These are phyloP conservation scores for Mesochorus sp. DNA, from an alignment of 2,888 invertebrate genomes.

Conservation along the genomic window DNA sequence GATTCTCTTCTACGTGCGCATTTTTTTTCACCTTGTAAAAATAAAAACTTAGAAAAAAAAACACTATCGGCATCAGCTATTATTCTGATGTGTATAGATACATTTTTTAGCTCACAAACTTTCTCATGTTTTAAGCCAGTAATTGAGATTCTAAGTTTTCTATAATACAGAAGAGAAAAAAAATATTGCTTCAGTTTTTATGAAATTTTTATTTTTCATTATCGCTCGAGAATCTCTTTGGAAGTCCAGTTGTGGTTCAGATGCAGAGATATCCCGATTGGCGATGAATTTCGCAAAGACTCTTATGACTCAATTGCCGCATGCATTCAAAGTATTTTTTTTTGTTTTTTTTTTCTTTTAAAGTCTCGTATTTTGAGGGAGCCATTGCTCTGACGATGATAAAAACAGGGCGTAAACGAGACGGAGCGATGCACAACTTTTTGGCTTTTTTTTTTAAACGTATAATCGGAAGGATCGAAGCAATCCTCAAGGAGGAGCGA, in stretches of 20 bases:
- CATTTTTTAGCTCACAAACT: constrained; percentile 15
- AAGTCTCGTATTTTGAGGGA: constrained; percentile 5
- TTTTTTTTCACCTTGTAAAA: constrained; percentile 29
- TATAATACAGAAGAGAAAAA: constrained; percentile 1
- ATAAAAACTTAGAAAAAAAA: too few relatives aligned
- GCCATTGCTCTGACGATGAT: constrained; percentile 46
- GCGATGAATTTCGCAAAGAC: constrained; percentile 30
- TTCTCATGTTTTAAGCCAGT: constrained; percentile 21
- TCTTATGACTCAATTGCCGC: constrained; percentile 28
- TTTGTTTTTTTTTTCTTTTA: constrained; percentile 5
- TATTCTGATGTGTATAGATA: background rate
- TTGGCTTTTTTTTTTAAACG: constrained; percentile 22
- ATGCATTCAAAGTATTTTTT: constrained; percentile 32
- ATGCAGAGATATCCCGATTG: constrained; percentile 17
- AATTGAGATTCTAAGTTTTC: background rate
- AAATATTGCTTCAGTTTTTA: constrained; percentile 30
- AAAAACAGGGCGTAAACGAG: constrained; percentile 32
- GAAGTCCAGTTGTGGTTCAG: constrained; percentile 13
- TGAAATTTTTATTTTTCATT: constrained; percentile 5
- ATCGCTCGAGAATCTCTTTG: constrained; percentile 1
- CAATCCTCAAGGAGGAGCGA: constrained; percentile 61
- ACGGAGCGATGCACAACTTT: constrained; percentile 16
- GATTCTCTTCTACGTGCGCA: constrained; percentile 55
- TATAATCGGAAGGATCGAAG: constrained; percentile 54
- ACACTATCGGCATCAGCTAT: background rate